Evolutionary conservation across 2,888 invertebrate genomes (phyloP), one percentile per base, ranked within the genome.

Genomic region (Sarcophaga variegata): DNA sequence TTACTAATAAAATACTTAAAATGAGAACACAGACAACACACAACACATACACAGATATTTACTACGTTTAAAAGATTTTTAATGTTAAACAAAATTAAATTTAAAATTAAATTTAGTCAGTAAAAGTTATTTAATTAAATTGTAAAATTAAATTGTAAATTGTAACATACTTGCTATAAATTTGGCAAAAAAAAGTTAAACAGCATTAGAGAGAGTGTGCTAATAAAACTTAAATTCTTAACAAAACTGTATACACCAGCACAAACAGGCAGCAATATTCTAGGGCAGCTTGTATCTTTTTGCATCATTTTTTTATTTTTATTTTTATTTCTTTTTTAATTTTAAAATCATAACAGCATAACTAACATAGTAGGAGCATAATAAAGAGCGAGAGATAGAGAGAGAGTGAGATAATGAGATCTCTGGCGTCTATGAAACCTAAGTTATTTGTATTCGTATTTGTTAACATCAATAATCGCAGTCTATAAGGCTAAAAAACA

Each of bases 401-500:
- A 66, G 62, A 78, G 25, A 71, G 76, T 69, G 14, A 75, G 72
- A 37, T 72, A 77, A 59, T 67, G 83, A 81, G 77, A 80, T 80
- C 75, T 71, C 71, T 76, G 75, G 70, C 69, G 71, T 66, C 71
- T 37, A 59, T 84, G 84, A 87, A 87, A 84, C 79, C 79, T 85
- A 76, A 66, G 22, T 77, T 77, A 72, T 60, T 25, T 80, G 54
- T 62, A 62, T 37, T 37, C 12, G 77, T 54, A 20, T 12, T 54
- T 69, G 59, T 49, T 70, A 85, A 76, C 71, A 63, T 89, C 89
- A 90, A 88, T 88, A 88, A 88, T 90, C 90, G 86, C 87, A 89
- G 88, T 90, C 90, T 88, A 90, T 88, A 63, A 90, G 88, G 88
- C 90, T 90, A 88, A 83, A 89, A 67, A 83, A 14, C 72, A 83